Evolutionary conservation across 2,888 invertebrate genomes (phyloP).

Genomic region (Gymnosoma rotundatum): DNA sequence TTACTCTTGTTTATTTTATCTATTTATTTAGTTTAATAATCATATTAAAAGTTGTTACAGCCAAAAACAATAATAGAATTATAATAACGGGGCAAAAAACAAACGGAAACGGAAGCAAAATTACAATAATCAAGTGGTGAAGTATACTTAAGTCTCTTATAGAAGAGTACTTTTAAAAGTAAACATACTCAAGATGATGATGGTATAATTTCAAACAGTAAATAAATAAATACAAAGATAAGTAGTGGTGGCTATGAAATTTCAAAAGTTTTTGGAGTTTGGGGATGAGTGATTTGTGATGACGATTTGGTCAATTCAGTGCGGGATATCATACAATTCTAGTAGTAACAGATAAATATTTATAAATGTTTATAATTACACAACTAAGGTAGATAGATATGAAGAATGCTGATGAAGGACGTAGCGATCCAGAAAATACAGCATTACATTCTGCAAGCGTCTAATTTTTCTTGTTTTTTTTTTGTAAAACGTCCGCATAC

Average conservation of each 20-base stretch:
- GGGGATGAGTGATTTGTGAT: slow-evolving; percentile 2
- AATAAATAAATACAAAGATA: slow-evolving; percentile 32
- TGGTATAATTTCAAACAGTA: slow-evolving; percentile 14
- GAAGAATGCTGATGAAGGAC: no score
- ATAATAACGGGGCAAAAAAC: slow-evolving; percentile 8
- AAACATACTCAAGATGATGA: slow-evolving; percentile 65
- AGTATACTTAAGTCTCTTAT: slow-evolving; percentile 64
- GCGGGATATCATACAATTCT: not conserved
- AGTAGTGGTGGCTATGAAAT: not conserved
- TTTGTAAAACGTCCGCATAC: no score
- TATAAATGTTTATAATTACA: no score
- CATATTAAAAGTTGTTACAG: slow-evolving; percentile 50
- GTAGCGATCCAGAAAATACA: no score
- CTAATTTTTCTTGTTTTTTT: no score
- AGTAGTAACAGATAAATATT: not conserved
- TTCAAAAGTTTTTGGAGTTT: slow-evolving; percentile 1
- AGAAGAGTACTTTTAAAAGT: slow-evolving; percentile 63
- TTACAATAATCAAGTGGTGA: slow-evolving; percentile 69
- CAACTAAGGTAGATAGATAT: no score
- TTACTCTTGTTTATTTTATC: slow-evolving; percentile 30
- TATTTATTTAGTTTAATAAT: slow-evolving; percentile 62
- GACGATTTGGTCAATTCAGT: slow-evolving; percentile 20
- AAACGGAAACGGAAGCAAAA: slow-evolving; percentile 67
- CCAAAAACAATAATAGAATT: slow-evolving; percentile 15
- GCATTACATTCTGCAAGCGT: no score